phyloP scores from a whole-genome alignment of 1,140 invertebrate species.

The Aricia agestis region DNA sequence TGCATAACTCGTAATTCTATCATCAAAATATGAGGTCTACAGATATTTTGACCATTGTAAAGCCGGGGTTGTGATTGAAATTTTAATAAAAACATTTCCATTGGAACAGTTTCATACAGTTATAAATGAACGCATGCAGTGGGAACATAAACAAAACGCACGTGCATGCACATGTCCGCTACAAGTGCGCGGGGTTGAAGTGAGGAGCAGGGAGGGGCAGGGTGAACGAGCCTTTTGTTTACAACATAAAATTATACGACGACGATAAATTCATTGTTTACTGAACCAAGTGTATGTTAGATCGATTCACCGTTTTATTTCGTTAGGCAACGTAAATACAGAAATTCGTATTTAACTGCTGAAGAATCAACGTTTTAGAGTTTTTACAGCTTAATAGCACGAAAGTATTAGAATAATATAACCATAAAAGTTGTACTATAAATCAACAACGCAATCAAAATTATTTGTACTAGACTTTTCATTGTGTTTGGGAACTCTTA shows the following conservation, averaged over 20 bases:
- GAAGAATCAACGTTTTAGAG: too few relatives aligned
- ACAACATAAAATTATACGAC: slow-evolving; percentile 74
- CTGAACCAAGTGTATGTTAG: slow-evolving; percentile 48
- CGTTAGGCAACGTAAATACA: neutral
- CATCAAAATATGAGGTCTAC: too few relatives aligned
- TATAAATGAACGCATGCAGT: slow-evolving; percentile 52
- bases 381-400: too few relatives aligned
- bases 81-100: slow-evolving; percentile 13
- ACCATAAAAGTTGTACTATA: too few relatives aligned
- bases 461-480: too few relatives aligned
- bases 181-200: slow-evolving; percentile 53
- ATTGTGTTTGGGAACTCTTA: too few relatives aligned
- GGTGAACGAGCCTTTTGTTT: slow-evolving; percentile 63
- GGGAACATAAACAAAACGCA: slow-evolving; percentile 64
- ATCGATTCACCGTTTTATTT: slow-evolving; percentile 22
- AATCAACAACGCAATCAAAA: too few relatives aligned
- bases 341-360: neutral
- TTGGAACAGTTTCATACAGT: neutral
- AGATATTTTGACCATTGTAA: too few relatives aligned
- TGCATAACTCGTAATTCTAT: too few relatives aligned
- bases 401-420: too few relatives aligned
- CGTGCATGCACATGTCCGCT: slow-evolving; percentile 61
- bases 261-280: slow-evolving; percentile 72
- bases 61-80: neutral
- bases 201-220: slow-evolving; percentile 21